Percentiles rank a stretch among this genome's conserved stretches.
These are phyloP conservation scores for Clanis bilineata DNA, from an alignment of 2,888 invertebrate species.

Conservation along the genomic window DNA sequence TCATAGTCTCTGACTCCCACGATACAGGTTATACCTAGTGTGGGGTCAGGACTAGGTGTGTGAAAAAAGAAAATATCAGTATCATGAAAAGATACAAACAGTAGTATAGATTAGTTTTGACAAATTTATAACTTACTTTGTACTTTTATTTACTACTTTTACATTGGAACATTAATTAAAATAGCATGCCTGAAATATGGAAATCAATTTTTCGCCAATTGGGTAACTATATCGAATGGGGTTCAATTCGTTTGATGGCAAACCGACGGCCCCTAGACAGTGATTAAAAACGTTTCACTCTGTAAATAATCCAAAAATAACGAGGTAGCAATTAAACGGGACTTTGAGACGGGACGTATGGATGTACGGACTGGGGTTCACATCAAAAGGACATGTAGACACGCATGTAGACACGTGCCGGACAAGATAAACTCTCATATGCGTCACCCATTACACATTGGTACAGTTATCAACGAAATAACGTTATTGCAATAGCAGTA, in stretches of 20 bases:
- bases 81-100: too few species aligned
- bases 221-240: conserved; percentile 51
- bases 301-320: conserved; percentile 81
- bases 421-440: conserved; percentile 32
- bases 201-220: conserved; percentile 60
- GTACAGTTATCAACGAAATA: not conserved
- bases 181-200: conserved; percentile 21
- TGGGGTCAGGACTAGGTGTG: too few species aligned
- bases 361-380: conserved; percentile 49
- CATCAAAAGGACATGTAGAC: conserved; percentile 64
- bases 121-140: too few species aligned
- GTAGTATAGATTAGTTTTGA: too few species aligned
- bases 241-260: conserved; percentile 53
- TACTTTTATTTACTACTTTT: too few species aligned
- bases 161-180: not conserved
- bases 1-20: too few species aligned
- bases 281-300: conserved; percentile 60
- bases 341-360: conserved; percentile 69
- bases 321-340: conserved; percentile 78
- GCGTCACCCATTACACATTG: conserved; percentile 3
- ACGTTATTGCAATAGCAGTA: not conserved
- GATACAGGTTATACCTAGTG: too few species aligned
- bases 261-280: conserved; percentile 44
- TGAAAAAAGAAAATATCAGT: too few species aligned
- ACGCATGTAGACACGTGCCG: conserved; percentile 49